Evolutionary conservation across 1,140 invertebrate species (phyloP).

Genomic region (Papilio dardanus): DNA sequence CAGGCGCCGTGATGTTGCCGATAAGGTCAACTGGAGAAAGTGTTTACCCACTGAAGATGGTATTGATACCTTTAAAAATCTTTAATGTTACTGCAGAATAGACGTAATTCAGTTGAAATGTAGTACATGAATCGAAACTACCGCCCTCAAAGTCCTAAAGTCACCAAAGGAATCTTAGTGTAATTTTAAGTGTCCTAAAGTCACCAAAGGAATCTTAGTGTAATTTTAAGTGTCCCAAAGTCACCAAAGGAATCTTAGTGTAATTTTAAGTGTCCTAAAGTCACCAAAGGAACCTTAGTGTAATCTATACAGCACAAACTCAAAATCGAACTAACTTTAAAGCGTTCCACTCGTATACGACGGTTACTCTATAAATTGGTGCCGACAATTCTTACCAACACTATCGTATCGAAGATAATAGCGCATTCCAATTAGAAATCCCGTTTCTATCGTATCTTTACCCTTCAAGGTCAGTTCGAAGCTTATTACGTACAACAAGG

Average conservation of each 20-base stretch:
- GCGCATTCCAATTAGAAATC: slow-evolving; percentile 55
- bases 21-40: slow-evolving; percentile 30
- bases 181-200: background rate
- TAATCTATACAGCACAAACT: background rate
- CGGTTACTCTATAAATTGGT: slow-evolving; percentile 23
- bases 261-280: background rate
- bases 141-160: background rate
- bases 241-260: background rate
- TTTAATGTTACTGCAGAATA: background rate
- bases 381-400: slow-evolving; percentile 28
- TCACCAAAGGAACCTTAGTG: background rate
- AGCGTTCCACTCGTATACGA: background rate
- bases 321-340: background rate
- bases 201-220: background rate
- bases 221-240: background rate
- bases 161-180: background rate
- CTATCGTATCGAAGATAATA: slow-evolving; percentile 47
- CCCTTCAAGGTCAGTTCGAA: slow-evolving; percentile 55
- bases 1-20: slow-evolving; percentile 14
- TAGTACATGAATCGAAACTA: background rate
- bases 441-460: slow-evolving; percentile 48
- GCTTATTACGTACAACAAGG: slow-evolving; percentile 68
- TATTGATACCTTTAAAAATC: background rate
- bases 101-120: background rate
- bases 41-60: background rate